These are phyloP conservation scores for Cavia porcellus DNA, from an alignment of 2,113 vertebrate species.

Conservation along the genomic window DNA sequence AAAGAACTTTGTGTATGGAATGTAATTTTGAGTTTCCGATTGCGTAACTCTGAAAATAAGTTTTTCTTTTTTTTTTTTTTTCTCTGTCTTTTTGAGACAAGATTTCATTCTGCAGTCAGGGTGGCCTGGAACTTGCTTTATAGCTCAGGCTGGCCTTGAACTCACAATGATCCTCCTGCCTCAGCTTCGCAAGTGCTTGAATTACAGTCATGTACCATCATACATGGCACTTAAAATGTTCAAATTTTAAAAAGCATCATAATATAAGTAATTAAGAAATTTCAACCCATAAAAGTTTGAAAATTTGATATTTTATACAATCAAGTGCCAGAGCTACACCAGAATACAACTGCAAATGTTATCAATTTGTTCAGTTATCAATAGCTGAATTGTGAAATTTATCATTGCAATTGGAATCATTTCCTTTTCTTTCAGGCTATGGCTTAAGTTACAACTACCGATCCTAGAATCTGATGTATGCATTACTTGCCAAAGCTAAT, in stretches of 20 bases:
- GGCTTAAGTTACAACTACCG: not conserved
- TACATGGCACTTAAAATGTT: not conserved
- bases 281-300: not conserved
- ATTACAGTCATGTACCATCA: not conserved
- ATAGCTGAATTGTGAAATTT: not conserved
- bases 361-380: not conserved
- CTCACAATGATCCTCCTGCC: not conserved
- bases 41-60: not conserved
- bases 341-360: not conserved
- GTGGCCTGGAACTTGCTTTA: not conserved
- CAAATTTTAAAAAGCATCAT: not conserved
- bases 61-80: too few relatives aligned
- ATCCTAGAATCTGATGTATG: not conserved
- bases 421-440: not conserved
- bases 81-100: not conserved
- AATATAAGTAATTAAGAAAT: constrained; percentile 20
- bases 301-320: not conserved
- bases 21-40: not conserved
- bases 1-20: not conserved
- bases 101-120: not conserved
- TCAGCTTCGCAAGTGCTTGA: not conserved
- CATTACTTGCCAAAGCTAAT: not conserved
- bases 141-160: not conserved
- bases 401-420: not conserved
- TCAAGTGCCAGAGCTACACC: not conserved